Percentiles rank a stretch among this genome's conserved stretches.
Conservation (phyloP, 2,113 vertebrate species). For the Zosterops lateralis region DNA sequence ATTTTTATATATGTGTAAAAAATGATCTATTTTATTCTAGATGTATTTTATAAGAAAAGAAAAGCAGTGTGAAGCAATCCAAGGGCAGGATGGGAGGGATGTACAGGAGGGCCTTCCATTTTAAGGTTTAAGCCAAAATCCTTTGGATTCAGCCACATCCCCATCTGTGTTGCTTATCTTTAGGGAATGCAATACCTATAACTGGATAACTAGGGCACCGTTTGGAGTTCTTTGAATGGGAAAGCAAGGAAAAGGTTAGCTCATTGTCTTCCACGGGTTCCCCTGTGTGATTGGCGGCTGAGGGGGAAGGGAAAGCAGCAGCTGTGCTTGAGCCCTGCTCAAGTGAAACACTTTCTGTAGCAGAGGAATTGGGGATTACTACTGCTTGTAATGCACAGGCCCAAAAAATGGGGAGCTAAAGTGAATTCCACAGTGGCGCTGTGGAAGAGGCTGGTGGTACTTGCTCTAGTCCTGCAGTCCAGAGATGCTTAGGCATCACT, state of each 20-base stretch:
- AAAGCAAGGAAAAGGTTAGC: background rate
- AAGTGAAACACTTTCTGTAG: background rate
- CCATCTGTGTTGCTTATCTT: background rate
- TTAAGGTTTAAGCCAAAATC: background rate
- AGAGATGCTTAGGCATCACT: background rate
- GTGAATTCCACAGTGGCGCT: rapidly evolving
- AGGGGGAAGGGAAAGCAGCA: background rate
- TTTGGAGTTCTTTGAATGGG: background rate
- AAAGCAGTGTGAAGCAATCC: background rate
- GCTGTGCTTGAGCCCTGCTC: background rate
- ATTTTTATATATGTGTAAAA: background rate
- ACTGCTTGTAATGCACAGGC: background rate
- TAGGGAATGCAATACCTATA: background rate
- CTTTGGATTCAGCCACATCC: background rate
- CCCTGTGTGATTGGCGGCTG: background rate
- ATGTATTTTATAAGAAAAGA: background rate
- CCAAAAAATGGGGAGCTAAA: rapidly evolving
- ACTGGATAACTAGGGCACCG: background rate
- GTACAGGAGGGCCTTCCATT: background rate
- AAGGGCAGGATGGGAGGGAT: background rate
- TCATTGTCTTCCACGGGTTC: background rate
- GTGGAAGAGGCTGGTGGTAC: rapidly evolving
- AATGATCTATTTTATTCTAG: rapidly evolving
- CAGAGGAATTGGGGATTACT: background rate
- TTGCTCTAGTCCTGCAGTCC: background rate